phyloP scores from a whole-genome alignment of 1,140 invertebrate genomes.

The Adelges cooleyi region DNA sequence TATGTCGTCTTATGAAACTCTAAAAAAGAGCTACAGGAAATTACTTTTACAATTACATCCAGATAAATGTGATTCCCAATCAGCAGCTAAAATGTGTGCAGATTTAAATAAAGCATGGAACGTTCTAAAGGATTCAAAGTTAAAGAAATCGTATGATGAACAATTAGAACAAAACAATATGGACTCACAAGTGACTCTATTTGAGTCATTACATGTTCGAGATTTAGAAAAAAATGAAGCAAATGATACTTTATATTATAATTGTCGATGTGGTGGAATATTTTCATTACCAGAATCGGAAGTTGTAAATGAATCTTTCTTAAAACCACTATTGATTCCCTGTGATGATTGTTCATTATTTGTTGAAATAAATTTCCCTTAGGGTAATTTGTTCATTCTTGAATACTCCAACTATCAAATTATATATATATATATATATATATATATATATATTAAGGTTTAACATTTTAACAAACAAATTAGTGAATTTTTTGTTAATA shows the following conservation, averaged over 20 bases:
- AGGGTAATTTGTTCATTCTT: too few species aligned
- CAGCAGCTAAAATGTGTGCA: conserved; percentile 1
- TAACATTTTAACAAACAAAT: too few species aligned
- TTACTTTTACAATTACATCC: conserved; percentile 24
- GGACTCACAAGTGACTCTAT: conserved; percentile 21
- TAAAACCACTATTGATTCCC: not conserved
- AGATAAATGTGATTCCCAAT: conserved; percentile 1
- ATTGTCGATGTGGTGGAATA: conserved; percentile 20
- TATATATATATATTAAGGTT: too few species aligned
- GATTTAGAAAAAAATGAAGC: conserved; percentile 14
- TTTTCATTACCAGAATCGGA: conserved; percentile 5
- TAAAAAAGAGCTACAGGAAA: conserved; percentile 28
- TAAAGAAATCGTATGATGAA: conserved; percentile 24
- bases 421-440: too few species aligned
- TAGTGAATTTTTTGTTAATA: too few species aligned
- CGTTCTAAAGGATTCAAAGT: conserved; percentile 9
- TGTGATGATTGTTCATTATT: conserved; percentile 30
- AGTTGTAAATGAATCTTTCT: not conserved
- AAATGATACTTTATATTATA: not conserved
- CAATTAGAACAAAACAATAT: conserved; percentile 16
- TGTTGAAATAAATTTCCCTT: conserved; percentile 7
- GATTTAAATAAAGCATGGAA: conserved; percentile 14
- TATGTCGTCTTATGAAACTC: not conserved
- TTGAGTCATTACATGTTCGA: conserved; percentile 1
- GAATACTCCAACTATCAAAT: too few species aligned